These are phyloP conservation scores for Carollia perspicillata DNA, from an alignment of 2,113 vertebrate genomes.

Conservation along the genomic window DNA sequence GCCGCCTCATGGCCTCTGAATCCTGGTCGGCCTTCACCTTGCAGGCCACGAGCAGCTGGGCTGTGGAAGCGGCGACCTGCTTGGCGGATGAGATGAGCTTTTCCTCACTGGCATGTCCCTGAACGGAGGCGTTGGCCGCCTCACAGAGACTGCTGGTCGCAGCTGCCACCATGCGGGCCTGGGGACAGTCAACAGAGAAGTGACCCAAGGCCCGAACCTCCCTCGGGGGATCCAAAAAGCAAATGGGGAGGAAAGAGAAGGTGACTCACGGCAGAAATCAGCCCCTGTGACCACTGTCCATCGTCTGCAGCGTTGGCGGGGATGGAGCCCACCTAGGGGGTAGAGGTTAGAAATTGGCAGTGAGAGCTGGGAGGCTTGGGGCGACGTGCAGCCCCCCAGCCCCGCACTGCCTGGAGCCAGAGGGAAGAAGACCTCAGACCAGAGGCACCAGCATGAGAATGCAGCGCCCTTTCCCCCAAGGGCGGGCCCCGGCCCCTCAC, in stretches of 20 bases:
- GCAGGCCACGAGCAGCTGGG: constrained; percentile 97
- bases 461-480: accelerated
- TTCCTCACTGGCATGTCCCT: constrained; percentile 98
- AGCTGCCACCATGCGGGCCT: constrained; percentile 97
- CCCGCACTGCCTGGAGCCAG: no score
- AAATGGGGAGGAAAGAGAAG: not conserved
- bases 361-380: not conserved
- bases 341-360: not conserved
- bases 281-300: constrained; percentile 99
- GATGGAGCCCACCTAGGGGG: constrained; percentile 93
- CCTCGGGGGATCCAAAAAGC: not conserved
- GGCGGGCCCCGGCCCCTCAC: no score
- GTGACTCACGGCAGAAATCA: constrained; percentile 96
- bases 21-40: constrained; percentile 98
- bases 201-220: not conserved
- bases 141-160: constrained; percentile 98
- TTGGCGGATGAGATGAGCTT: constrained; percentile 99
- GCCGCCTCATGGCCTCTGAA: constrained; percentile 96
- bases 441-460: accelerated
- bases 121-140: constrained; percentile 96
- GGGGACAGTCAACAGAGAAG: constrained; percentile 43
- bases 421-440: not conserved
- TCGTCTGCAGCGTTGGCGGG: constrained; percentile 96
- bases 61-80: constrained; percentile 97
- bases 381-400: not conserved